phyloP scores from a whole-genome alignment of 2,888 invertebrate species.

The Dasypogon diadema region DNA sequence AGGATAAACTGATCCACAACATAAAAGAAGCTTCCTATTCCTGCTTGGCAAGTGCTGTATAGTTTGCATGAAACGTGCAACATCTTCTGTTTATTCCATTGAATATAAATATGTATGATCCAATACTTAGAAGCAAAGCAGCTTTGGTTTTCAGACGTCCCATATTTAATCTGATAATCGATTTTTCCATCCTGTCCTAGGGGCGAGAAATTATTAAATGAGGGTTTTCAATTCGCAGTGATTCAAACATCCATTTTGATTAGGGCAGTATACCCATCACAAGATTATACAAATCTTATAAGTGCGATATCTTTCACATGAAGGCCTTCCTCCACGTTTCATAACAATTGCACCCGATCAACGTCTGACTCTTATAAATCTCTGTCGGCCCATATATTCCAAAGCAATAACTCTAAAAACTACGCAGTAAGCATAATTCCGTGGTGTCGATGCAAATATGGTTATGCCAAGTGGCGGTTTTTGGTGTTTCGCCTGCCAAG shows the following conservation, averaged over 20 bases:
- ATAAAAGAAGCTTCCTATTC: slow-evolving; percentile 28
- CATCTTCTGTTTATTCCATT: slow-evolving; percentile 22
- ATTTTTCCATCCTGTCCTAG: neutral
- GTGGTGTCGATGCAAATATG: slow-evolving; percentile 53
- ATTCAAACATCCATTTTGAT: too few relatives aligned
- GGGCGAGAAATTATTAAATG: slow-evolving; percentile 2
- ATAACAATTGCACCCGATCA: neutral
- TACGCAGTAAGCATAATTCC: slow-evolving; percentile 30
- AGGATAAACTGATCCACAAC: neutral
- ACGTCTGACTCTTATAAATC: slow-evolving; percentile 30
- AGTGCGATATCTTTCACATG: neutral
- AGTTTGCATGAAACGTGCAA: slow-evolving; percentile 28
- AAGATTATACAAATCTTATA: too few relatives aligned
- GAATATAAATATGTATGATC: slow-evolving; percentile 36
- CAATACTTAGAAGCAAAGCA: neutral
- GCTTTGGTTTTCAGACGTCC: neutral
- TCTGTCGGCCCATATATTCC: neutral
- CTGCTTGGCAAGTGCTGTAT: slow-evolving; percentile 27
- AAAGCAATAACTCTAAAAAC: slow-evolving; percentile 9
- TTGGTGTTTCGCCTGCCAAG: neutral
- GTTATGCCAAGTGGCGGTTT: slow-evolving; percentile 47
- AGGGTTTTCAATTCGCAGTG: too few relatives aligned
- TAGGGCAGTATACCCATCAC: neutral
- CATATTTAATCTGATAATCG: slow-evolving; percentile 45
- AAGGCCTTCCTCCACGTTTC: neutral